Evolutionary conservation across 2,113 vertebrate genomes (phyloP).

Genomic region (Cynopterus brachyotis): DNA sequence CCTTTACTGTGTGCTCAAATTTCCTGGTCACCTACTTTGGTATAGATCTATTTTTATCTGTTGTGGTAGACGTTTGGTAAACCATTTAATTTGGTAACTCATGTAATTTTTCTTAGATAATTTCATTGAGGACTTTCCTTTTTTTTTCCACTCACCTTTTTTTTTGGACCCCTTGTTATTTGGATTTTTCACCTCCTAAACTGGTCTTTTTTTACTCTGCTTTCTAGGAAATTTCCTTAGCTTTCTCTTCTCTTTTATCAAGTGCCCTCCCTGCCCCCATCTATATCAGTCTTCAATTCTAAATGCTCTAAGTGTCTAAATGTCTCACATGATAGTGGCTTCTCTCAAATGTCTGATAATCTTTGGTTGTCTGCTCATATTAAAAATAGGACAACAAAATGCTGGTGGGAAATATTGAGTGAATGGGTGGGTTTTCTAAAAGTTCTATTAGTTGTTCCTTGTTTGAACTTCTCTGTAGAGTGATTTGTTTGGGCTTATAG

Average conservation of each 20-base stretch:
- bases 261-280: not conserved
- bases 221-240: constrained; percentile 8
- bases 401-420: not conserved
- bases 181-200: not conserved
- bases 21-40: not conserved
- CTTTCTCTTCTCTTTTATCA: not conserved
- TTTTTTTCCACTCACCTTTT: not conserved
- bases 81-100: not conserved
- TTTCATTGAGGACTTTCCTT: not conserved
- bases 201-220: not conserved
- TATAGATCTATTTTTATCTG: not conserved
- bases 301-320: constrained; percentile 23
- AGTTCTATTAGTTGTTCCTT: no score
- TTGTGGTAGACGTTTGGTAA: not conserved
- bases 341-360: not conserved
- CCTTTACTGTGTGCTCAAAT: not conserved
- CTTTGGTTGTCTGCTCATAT: not conserved
- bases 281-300: not conserved
- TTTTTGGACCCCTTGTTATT: not conserved
- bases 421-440: not conserved
- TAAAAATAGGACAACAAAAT: not conserved
- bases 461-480: not conserved
- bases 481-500: not conserved
- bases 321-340: not conserved
- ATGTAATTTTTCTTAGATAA: constrained; percentile 15